Percentiles rank a stretch among this genome's conserved stretches.
Evolutionary conservation across 2,113 vertebrate genomes (phyloP).

Genomic region (Callipepla californica): DNA sequence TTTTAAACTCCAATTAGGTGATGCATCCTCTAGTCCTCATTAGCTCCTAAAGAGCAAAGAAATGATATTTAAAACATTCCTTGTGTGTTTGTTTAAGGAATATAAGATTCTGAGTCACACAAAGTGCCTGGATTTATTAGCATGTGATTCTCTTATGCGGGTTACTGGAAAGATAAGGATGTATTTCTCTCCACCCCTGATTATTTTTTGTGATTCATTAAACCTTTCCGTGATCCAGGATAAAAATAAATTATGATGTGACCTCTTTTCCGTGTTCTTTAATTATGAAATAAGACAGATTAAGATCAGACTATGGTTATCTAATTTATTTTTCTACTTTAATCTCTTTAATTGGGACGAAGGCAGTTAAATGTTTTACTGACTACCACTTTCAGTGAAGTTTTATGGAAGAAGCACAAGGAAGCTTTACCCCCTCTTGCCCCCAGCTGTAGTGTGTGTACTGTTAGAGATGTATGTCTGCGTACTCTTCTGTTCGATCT

Average conservation of each 20-base stretch:
- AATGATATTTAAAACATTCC: not conserved
- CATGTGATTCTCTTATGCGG: slow-evolving; percentile 41
- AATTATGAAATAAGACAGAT: not conserved
- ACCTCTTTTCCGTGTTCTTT: not conserved
- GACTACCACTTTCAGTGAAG: not conserved
- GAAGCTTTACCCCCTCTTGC: not conserved
- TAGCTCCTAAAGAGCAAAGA: not conserved
- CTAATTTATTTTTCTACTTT: not conserved
- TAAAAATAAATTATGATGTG: slow-evolving; percentile 52
- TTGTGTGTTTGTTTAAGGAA: not conserved
- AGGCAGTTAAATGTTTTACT: not conserved
- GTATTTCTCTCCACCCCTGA: slow-evolving; percentile 15
- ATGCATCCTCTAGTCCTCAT: not conserved
- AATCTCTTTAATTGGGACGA: not conserved
- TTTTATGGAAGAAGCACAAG: not conserved
- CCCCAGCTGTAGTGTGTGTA: not conserved
- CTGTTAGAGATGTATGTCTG: not conserved
- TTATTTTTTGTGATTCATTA: slow-evolving; percentile 26
- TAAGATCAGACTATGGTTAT: not conserved
- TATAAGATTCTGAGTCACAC: not conserved
- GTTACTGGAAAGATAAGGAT: slow-evolving; percentile 33
- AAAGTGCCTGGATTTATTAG: not conserved
- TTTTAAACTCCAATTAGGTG: not conserved
- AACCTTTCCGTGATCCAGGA: slow-evolving; percentile 47
- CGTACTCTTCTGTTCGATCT: not conserved